Evolutionary conservation across 2,113 vertebrate species (phyloP).

Genomic region (Sylvilagus bachmani): DNA sequence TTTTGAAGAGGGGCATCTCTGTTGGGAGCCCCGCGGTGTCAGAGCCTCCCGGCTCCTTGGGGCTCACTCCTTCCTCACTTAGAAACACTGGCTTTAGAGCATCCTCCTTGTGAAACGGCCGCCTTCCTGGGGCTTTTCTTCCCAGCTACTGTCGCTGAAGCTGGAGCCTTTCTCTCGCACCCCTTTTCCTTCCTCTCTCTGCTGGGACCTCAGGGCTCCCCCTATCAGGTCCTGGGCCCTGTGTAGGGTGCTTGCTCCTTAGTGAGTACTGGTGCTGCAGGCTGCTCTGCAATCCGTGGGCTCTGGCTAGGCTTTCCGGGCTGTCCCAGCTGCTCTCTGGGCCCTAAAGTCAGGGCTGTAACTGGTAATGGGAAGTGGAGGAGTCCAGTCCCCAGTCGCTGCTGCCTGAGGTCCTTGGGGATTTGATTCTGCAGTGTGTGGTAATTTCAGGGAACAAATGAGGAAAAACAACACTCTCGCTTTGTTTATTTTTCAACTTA

Average conservation of each 20-base stretch:
- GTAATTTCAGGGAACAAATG: background rate
- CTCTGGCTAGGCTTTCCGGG: background rate
- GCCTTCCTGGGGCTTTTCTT: background rate
- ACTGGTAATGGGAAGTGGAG: background rate
- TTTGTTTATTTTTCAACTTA: background rate
- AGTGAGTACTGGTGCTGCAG: background rate
- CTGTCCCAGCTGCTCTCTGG: background rate
- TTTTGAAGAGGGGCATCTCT: background rate
- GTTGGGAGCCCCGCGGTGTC: background rate
- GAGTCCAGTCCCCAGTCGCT: background rate
- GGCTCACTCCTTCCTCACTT: background rate
- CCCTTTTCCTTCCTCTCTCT: background rate
- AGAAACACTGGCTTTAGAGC: background rate
- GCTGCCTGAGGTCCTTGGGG: background rate
- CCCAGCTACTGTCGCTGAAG: background rate
- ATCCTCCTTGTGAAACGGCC: background rate
- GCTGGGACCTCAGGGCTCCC: background rate
- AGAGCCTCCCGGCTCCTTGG: background rate
- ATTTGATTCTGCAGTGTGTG: background rate
- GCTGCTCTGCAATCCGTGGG: background rate
- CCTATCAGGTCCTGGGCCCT: background rate
- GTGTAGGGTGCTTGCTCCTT: background rate
- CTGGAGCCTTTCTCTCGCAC: background rate
- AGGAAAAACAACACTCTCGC: background rate
- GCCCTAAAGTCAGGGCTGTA: background rate